A percentile compares a stretch with the other conserved stretches of the same genome.
Evolutionary conservation across 2,113 vertebrate species (phyloP).

Genomic region (Bungarus multicinctus): DNA sequence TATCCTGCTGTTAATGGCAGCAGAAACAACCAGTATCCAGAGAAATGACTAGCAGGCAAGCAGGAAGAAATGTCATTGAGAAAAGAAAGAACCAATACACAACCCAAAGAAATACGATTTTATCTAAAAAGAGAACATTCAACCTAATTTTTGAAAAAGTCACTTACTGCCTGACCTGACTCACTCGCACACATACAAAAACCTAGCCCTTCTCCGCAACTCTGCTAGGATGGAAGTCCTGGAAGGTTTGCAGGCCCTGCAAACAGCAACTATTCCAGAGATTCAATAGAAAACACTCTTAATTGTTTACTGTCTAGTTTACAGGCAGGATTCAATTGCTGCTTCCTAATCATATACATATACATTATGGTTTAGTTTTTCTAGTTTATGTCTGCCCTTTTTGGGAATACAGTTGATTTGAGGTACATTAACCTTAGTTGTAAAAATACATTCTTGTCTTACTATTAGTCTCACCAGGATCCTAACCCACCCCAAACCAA

Average conservation of each 20-base stretch:
- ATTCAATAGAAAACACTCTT: neutral
- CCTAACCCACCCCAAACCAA: neutral
- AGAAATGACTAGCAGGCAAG: neutral
- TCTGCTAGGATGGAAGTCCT: neutral
- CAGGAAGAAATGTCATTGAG: neutral
- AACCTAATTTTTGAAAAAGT: neutral
- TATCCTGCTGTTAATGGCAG: neutral
- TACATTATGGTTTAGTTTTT: neutral
- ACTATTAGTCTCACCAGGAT: neutral
- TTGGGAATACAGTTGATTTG: neutral
- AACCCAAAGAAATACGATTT: neutral
- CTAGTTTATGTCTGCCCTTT: neutral
- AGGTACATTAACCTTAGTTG: neutral
- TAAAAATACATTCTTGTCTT: neutral
- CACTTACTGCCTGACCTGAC: neutral
- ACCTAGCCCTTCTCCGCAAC: neutral
- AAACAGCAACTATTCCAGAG: neutral
- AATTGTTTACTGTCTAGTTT: neutral
- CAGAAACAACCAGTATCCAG: neutral
- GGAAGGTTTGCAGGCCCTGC: neutral
- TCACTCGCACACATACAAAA: neutral
- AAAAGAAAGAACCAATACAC: neutral
- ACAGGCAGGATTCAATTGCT: neutral
- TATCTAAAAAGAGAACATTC: neutral
- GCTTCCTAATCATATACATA: neutral